Conservation (phyloP, 2,888 invertebrate species). For the Heliconius aoede region DNA sequence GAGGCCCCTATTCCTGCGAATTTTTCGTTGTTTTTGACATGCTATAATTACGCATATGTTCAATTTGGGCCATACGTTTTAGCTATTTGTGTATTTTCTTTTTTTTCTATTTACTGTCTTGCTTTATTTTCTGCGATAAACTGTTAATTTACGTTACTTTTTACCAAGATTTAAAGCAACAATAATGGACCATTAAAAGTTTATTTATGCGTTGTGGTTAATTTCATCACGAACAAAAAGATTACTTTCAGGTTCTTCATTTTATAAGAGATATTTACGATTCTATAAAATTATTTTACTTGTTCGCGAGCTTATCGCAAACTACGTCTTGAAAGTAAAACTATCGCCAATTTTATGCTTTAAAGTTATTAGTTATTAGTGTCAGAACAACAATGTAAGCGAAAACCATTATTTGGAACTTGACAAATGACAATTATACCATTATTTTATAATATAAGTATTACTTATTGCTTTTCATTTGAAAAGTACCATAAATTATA, state of each 20-base stretch:
- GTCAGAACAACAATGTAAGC: neutral
- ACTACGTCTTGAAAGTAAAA: neutral
- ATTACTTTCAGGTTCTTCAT: constrained; percentile 27
- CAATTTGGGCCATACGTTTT: constrained; percentile 39
- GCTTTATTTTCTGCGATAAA: constrained; percentile 36
- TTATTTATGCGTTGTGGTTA: constrained; percentile 46
- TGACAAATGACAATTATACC: neutral
- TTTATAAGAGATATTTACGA: constrained; percentile 2
- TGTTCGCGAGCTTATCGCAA: neutral
- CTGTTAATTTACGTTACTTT: constrained; percentile 41
- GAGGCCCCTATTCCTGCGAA: constrained; percentile 41
- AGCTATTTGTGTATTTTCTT: no score
- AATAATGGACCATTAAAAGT: constrained; percentile 48
- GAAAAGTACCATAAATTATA: neutral
- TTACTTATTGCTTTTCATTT: neutral
- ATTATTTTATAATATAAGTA: neutral
- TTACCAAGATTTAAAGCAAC: constrained; percentile 47
- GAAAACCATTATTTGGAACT: neutral
- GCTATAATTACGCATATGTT: constrained; percentile 38
- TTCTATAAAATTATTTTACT: neutral
- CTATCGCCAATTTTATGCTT: neutral
- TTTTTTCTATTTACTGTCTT: neutral
- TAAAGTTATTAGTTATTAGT: neutral
- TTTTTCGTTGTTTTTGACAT: constrained; percentile 46
- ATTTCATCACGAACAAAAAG: constrained; percentile 36